Evolutionary conservation across 1,140 invertebrate genomes (phyloP), one percentile per base, ranked within the genome.

Genomic region (Mizuhopecten yessoensis): DNA sequence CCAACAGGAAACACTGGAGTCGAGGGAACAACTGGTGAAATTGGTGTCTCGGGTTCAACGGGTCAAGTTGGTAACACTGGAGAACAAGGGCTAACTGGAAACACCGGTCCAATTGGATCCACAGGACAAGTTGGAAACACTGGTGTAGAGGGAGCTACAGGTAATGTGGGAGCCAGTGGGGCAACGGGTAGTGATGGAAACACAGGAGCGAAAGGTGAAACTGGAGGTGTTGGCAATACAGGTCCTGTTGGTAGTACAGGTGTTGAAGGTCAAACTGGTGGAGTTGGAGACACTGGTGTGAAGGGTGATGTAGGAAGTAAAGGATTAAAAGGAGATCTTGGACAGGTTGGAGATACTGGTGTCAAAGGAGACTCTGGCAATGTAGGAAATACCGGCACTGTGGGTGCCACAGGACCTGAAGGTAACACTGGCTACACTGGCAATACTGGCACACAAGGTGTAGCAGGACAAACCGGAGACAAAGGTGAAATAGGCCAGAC

Each of bases 401-500:
- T 36, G 13, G 87, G 87, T 33, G 87, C 34, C n/a, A 87, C 33
- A 34, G 87, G 87, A 39, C 10, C 87, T 15, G 36, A n/a, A n/a
- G 87, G 87, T 36, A 20, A 39, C 34, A 34, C 23, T 36, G 87
- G 87, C 20, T 0, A 15, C 36, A 34, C 34, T 36, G 87, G 87
- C 0, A 36, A 11, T 29, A 87, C 34, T 36, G 87, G 87, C 36
- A 0, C 34, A 87, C 87, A 20, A 36, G 87, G 87, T 9, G 10
- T 1, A 0, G 23, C 33, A 17, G 87, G 87, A 39, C 29, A 23
- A 34, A 87, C 34, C 0, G 87, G 87, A 17, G 87, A 20, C 33
- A 87, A 87, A 34, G 86, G 86, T 13, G 34, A 87, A 2, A 11
- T 34, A 13, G 86, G 86, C 86, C 86, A 87, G n/a, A 87, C 3